Conservation (phyloP, 2,888 invertebrate genomes). For the Xestia xanthographa region DNA sequence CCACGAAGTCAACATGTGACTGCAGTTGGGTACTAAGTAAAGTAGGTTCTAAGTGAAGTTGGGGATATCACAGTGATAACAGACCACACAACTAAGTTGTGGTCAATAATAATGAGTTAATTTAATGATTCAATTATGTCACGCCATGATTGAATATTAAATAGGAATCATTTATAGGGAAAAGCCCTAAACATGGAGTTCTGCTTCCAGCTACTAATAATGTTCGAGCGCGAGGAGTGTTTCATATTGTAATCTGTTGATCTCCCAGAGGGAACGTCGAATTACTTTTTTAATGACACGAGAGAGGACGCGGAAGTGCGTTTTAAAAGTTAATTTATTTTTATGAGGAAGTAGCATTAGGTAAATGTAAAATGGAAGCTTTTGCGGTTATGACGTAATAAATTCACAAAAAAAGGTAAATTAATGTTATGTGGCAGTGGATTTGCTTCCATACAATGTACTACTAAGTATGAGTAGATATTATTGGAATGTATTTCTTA, state of each 20-base stretch:
- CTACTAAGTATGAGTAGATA: background rate
- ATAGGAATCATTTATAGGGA: slow-evolving; percentile 6
- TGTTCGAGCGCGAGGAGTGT: background rate
- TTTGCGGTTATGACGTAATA: slow-evolving; percentile 26
- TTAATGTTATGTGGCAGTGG: background rate
- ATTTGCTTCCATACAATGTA: slow-evolving; percentile 9
- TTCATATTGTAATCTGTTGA: slow-evolving; percentile 18
- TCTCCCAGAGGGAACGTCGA: slow-evolving; percentile 17
- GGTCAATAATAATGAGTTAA: slow-evolving; percentile 29
- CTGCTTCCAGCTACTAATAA: background rate
- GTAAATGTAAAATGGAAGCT: slow-evolving; percentile 22
- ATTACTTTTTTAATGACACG: slow-evolving; percentile 29
- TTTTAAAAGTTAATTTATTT: slow-evolving; percentile 44
- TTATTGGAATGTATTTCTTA: slow-evolving; percentile 2
- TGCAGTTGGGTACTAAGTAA: slow-evolving; percentile 10
- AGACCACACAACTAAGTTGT: slow-evolving; percentile 36
- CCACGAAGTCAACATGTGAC: slow-evolving; percentile 23
- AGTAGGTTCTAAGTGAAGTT: slow-evolving; percentile 40
- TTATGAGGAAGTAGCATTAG: slow-evolving; percentile 49
- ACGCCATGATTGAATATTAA: slow-evolving; percentile 8
- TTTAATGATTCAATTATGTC: slow-evolving; percentile 29
- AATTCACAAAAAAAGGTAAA: slow-evolving; percentile 27
- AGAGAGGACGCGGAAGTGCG: slow-evolving; percentile 38
- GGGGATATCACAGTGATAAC: slow-evolving; percentile 32
- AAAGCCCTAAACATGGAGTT: slow-evolving; percentile 8